Evolutionary conservation across 2,888 invertebrate species (phyloP).

Genomic region (Nemotelus nigrinus): DNA sequence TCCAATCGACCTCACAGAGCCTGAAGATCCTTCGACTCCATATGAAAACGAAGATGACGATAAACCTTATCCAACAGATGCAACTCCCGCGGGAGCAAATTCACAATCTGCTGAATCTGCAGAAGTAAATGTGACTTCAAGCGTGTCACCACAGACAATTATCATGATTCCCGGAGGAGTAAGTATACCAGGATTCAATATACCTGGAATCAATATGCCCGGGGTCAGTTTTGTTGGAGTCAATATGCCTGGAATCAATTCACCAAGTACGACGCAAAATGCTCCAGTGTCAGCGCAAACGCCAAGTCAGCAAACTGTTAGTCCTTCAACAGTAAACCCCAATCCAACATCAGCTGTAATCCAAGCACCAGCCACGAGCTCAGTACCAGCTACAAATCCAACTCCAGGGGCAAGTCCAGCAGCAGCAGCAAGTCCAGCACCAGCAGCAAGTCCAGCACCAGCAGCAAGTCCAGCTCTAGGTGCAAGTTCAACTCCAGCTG

Average conservation of each 20-base stretch:
- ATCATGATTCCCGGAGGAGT: not conserved
- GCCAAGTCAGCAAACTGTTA: too few relatives aligned
- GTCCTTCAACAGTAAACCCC: too few relatives aligned
- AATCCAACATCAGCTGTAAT: too few relatives aligned
- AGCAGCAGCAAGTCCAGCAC: not conserved
- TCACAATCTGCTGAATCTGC: slow-evolving; percentile 22
- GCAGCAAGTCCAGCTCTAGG: not conserved
- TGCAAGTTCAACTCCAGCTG: too few relatives aligned
- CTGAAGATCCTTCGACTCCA: slow-evolving; percentile 25
- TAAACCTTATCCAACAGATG: slow-evolving; percentile 35
- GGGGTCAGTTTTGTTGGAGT: not conserved
- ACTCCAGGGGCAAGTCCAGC: not conserved
- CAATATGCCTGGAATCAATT: too few relatives aligned
- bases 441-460: not conserved
- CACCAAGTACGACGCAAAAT: too few relatives aligned
- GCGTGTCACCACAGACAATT: not conserved
- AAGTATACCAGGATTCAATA: not conserved
- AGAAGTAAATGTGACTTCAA: slow-evolving; percentile 18
- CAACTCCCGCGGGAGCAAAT: not conserved
- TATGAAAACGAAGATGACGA: not conserved
- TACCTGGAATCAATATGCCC: not conserved
- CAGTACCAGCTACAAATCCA: not conserved
- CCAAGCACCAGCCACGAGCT: not conserved
- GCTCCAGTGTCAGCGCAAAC: too few relatives aligned
- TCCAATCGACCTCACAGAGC: not conserved